Evolutionary conservation across 2,113 vertebrate species (phyloP).

Genomic region (Psittacula cyanocephala): DNA sequence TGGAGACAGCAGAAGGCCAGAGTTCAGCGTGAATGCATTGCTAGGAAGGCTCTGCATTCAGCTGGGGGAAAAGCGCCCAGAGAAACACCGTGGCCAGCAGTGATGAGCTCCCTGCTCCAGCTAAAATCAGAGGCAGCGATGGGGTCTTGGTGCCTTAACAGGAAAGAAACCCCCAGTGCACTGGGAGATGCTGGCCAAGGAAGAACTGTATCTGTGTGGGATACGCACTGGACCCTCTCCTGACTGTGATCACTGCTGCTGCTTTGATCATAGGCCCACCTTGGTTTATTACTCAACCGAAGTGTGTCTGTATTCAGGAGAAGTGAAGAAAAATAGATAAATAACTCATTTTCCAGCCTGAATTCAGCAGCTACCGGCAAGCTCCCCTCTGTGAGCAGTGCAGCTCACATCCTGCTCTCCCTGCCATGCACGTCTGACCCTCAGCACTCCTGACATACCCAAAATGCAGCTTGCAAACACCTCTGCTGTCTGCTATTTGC

Average conservation of each 20-base stretch:
- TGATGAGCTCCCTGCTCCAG: not conserved
- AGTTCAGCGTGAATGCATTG: not conserved
- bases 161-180: not conserved
- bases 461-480: not conserved
- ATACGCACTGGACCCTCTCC: not conserved
- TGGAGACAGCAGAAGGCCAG: not conserved
- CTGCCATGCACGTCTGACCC: not conserved
- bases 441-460: fast-evolving
- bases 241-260: not conserved
- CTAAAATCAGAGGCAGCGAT: not conserved
- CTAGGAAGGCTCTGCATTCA: not conserved
- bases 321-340: not conserved
- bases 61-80: not conserved
- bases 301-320: not conserved
- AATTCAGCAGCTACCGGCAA: not conserved
- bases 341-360: not conserved
- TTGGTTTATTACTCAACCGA: not conserved
- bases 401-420: not conserved
- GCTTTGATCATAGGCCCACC: not conserved
- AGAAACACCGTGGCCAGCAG: not conserved
- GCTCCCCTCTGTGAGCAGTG: not conserved
- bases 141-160: not conserved
- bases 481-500: not conserved
- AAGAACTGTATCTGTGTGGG: not conserved
- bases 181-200: not conserved